phyloP scores from a whole-genome alignment of 2,888 invertebrate species.

The Odontocerum albicorne region DNA sequence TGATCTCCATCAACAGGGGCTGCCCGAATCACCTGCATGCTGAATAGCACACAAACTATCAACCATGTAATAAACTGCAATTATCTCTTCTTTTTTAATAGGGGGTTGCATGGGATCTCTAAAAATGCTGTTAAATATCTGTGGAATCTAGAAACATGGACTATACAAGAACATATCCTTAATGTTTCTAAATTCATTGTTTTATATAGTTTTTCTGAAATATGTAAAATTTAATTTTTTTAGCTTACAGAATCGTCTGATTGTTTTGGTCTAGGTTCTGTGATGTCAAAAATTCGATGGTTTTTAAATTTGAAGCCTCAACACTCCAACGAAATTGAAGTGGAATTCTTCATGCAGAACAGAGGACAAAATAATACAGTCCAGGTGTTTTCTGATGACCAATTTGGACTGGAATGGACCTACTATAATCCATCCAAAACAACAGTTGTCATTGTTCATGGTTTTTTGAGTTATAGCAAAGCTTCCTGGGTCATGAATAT shows the following conservation, averaged over 20 bases:
- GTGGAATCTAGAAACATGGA: too few species aligned
- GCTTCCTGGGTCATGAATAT: constrained; percentile 62
- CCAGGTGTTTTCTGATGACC: constrained; percentile 47
- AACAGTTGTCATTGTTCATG: constrained; percentile 65
- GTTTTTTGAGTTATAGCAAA: constrained; percentile 62
- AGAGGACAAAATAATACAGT: constrained; percentile 46
- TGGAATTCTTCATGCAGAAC: constrained; percentile 55
- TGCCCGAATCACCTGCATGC: too few species aligned
- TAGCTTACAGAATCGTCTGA: constrained; percentile 45
- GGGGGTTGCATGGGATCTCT: too few species aligned
- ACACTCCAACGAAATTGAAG: constrained; percentile 49
- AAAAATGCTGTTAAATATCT: too few species aligned
- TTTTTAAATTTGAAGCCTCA: constrained; percentile 52
- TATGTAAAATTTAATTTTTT: neutral
- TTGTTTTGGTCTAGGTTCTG: constrained; percentile 56
- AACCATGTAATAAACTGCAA: too few species aligned
- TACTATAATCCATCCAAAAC: constrained; percentile 56
- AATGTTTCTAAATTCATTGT: neutral
- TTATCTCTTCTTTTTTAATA: too few species aligned
- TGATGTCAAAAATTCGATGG: constrained; percentile 46
- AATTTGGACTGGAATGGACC: constrained; percentile 60
- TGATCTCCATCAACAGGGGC: too few species aligned
- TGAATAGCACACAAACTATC: too few species aligned
- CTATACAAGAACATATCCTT: too few species aligned
- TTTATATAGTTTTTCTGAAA: neutral